Evolutionary conservation across 2,113 vertebrate genomes (phyloP).

Genomic region (Collichthys lucidus): DNA sequence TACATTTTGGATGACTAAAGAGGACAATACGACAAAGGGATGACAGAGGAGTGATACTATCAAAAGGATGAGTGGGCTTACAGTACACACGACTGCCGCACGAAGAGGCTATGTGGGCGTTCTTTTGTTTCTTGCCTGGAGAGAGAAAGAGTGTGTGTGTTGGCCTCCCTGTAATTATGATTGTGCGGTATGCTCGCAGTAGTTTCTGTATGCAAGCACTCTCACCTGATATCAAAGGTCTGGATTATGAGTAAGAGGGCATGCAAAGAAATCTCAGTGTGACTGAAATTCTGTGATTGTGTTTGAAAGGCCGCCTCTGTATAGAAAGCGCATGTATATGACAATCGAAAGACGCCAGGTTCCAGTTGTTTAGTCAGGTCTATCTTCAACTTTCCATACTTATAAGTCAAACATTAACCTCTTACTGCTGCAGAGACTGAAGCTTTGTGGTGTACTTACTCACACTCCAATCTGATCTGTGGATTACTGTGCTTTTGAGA

Average conservation of each 20-base stretch:
- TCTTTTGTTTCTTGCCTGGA: slow-evolving; percentile 78
- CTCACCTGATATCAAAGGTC: slow-evolving; percentile 69
- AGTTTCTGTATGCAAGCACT: slow-evolving; percentile 71
- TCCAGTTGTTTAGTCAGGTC: not conserved
- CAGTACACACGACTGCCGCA: slow-evolving; percentile 74
- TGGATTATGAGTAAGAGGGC: slow-evolving; percentile 62
- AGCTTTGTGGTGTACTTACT: slow-evolving; percentile 23
- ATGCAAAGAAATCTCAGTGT: slow-evolving; percentile 31
- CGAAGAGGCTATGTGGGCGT: slow-evolving; percentile 76
- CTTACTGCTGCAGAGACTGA: not conserved
- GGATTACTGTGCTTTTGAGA: slow-evolving; percentile 74
- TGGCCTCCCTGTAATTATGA: slow-evolving; percentile 78
- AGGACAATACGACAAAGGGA: slow-evolving; percentile 51
- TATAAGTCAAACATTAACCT: not conserved
- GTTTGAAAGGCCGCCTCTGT: slow-evolving; percentile 26
- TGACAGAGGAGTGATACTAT: slow-evolving; percentile 71
- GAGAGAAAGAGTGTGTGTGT: slow-evolving; percentile 60
- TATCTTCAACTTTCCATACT: not conserved
- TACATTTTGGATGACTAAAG: slow-evolving; percentile 50
- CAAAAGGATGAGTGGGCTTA: slow-evolving; percentile 81
- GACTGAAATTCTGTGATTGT: slow-evolving; percentile 6
- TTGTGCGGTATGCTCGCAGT: slow-evolving; percentile 71
- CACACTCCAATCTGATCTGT: slow-evolving; percentile 66
- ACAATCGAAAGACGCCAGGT: too few species aligned
- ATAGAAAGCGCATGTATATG: not conserved